These are phyloP conservation scores for Eurosta solidaginis DNA, from an alignment of 1,140 invertebrate genomes.

Conservation along the genomic window DNA sequence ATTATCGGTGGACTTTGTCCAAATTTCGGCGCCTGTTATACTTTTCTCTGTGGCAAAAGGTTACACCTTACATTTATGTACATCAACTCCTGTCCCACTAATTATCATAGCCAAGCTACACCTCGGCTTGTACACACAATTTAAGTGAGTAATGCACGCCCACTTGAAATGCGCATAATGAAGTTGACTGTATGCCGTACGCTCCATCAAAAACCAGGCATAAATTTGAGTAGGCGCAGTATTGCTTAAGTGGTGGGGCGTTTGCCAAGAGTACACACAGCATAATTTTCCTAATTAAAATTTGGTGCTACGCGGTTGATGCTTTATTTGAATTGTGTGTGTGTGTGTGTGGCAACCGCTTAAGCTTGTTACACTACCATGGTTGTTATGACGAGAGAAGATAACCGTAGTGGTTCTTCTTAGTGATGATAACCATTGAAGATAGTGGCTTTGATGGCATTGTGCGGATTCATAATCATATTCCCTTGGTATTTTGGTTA, in stretches of 20 bases:
- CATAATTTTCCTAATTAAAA: constrained; percentile 10
- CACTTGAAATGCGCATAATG: neutral
- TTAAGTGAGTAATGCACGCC: neutral
- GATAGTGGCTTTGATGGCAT: neutral
- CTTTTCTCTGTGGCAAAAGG: no score
- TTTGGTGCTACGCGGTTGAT: neutral
- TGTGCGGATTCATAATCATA: neutral
- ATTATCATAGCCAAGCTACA: no score
- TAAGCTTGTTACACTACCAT: no score
- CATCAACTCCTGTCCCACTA: no score
- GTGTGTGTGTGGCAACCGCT: no score
- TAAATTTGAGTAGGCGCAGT: neutral
- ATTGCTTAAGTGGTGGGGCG: neutral
- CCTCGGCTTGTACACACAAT: no score
- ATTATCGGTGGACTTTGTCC: no score
- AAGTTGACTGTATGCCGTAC: neutral
- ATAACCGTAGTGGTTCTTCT: neutral
- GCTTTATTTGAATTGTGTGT: neutral
- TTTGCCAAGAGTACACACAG: neutral
- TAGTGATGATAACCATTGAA: neutral
- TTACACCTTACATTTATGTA: no score
- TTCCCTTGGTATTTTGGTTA: neutral
- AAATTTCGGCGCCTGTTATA: no score
- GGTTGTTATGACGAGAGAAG: no score
- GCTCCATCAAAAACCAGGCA: neutral